Percentiles rank a stretch among this genome's conserved stretches.
phyloP scores from a whole-genome alignment of 2,797 vertebrate genomes.

The Kryptolebias ocellatus region DNA sequence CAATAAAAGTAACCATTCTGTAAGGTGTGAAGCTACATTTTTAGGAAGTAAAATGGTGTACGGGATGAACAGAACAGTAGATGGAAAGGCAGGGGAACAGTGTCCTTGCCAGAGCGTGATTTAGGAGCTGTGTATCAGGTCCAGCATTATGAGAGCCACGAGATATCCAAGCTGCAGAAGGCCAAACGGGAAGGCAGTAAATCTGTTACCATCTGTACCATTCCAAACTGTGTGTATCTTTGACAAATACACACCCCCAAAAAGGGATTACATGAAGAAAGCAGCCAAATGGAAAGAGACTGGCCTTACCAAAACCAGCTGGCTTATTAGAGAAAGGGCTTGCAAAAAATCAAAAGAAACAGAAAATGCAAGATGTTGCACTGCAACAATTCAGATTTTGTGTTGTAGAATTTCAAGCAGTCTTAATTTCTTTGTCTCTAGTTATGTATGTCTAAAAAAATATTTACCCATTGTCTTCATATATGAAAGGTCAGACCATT shows the following conservation, averaged over 20 bases:
- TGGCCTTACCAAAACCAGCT: slow-evolving; percentile 77
- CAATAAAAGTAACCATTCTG: slow-evolving; percentile 30
- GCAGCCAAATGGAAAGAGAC: slow-evolving; percentile 76
- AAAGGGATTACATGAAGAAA: slow-evolving; percentile 74
- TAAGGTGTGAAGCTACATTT: slow-evolving; percentile 65
- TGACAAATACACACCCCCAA: slow-evolving; percentile 74
- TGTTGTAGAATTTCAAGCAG: slow-evolving; percentile 18
- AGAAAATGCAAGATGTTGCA: slow-evolving; percentile 58
- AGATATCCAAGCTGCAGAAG: slow-evolving; percentile 72
- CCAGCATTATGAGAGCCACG: slow-evolving; percentile 71
- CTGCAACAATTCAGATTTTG: slow-evolving; percentile 50
- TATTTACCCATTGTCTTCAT: not conserved
- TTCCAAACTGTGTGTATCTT: slow-evolving; percentile 79
- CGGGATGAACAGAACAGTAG: slow-evolving; percentile 52
- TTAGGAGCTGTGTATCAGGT: slow-evolving; percentile 78
- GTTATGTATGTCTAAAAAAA: slow-evolving; percentile 14
- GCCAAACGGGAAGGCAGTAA: slow-evolving; percentile 78
- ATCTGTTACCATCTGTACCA: slow-evolving; percentile 82
- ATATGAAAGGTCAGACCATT: not conserved
- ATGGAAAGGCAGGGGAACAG: slow-evolving; percentile 49
- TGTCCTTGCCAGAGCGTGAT: slow-evolving; percentile 75
- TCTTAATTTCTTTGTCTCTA: not conserved
- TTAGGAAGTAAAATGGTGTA: slow-evolving; percentile 55
- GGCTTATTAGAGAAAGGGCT: slow-evolving; percentile 70
- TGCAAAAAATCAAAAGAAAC: slow-evolving; percentile 58